Conservation (phyloP, 23 tunicate species). For the Trididemnum clinides region DNA sequence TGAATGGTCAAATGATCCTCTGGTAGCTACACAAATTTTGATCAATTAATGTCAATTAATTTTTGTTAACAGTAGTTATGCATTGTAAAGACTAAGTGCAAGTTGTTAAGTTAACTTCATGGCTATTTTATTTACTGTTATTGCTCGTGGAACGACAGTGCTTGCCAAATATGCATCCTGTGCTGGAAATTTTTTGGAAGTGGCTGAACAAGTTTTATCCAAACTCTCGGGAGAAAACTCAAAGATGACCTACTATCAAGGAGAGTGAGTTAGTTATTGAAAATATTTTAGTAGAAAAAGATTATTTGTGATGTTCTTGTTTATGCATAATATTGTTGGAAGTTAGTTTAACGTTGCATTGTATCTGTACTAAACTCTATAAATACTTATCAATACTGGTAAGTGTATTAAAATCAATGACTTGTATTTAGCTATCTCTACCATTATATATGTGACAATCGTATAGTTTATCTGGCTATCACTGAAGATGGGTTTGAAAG, state of each 20-base stretch:
- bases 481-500: conserved; percentile 92
- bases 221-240: conserved; percentile 62
- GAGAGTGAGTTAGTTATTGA: conserved; percentile 38
- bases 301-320: no score
- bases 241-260: conserved; percentile 86
- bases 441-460: conserved; percentile 81
- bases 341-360: no score
- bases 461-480: conserved; percentile 75
- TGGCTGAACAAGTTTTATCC: conserved; percentile 64
- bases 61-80: no score
- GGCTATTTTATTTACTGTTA: conserved; percentile 66
- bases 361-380: no score
- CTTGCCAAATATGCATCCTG: conserved; percentile 78
- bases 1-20: no score
- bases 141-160: conserved; percentile 72
- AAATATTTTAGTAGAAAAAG: neutral
- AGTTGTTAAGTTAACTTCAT: neutral
- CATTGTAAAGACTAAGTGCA: no score
- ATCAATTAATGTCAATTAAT: no score
- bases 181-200: conserved; percentile 89
- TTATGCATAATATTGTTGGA: no score
- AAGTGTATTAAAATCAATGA: no score
- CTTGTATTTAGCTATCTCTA: conserved; percentile 46
- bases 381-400: no score
- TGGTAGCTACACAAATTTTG: no score